Base-by-base conservation (phyloP, 2,888 invertebrate genomes). In the Marasmarcha lunaedactyla region DNA sequence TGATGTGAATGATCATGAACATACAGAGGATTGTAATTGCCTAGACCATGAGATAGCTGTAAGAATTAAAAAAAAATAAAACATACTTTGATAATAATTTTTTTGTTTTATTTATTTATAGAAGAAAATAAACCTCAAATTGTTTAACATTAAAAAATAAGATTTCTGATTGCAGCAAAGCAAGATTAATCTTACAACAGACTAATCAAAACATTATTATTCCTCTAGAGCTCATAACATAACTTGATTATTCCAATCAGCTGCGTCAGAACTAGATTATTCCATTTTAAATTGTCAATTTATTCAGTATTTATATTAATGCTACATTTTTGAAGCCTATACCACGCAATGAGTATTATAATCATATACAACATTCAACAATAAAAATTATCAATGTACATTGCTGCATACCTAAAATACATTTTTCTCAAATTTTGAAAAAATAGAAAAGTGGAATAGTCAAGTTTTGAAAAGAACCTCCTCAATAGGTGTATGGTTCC, bases 21-120 rank as follows among this genome's bases (percentile, higher is more conserved):
- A 35, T 35, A 35, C 35, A 35, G 35, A 35, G 35, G 35, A 35
- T 35, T 35, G 35, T 35, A 12, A 35, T 35, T 35, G 35, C 35
- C 35, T 35, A 4, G 35, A 35, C 13, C 35, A 35, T 35, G 35
- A 35, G 13, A 10, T 35, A 35, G 35, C 35, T 35, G 35, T 35
- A 14, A 35, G 35, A 35, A 10, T 35, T 35, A 11, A 35, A 35
- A 35, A 35, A 13, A 35, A 13, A 35, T 11, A 35, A 12, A 35
- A 14, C 11, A 35, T 35, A 35, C 35, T 35, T 13, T 35, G 35
- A 35, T 35, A 30, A 30, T 30, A 30, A 30, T 7, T 30, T 30
- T 30, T 30, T 30, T 30, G 30, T 30, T 30, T 30, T 30, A 30
- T 30, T 30, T 30, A 30, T 30, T 30, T 30, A 30, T 30, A 30